Conservation (phyloP, 2,797 vertebrate species). For the Phrynocephalus forsythii region DNA sequence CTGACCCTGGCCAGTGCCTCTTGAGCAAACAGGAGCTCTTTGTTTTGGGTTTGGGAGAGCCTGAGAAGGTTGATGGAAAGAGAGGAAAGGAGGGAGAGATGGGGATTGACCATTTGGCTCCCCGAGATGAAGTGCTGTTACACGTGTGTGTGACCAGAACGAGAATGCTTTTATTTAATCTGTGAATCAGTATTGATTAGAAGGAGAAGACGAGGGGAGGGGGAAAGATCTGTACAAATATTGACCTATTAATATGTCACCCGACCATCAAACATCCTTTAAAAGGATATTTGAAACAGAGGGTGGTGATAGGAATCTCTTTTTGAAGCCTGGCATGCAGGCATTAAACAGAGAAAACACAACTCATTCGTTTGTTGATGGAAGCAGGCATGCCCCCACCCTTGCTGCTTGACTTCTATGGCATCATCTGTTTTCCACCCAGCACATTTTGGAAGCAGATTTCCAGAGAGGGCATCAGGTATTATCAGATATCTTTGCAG, state of each 20-base stretch:
- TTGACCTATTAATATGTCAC: conserved; percentile 41
- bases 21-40: conserved; percentile 70
- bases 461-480: background rate
- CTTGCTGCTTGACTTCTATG: background rate
- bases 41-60: conserved; percentile 57
- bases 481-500: background rate
- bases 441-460: background rate
- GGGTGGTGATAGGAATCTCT: background rate
- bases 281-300: conserved; percentile 25
- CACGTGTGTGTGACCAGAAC: conserved; percentile 57
- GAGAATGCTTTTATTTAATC: conserved; percentile 27
- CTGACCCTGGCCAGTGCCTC: conserved; percentile 69
- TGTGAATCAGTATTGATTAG: conserved; percentile 52
- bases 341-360: background rate
- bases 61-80: conserved; percentile 52
- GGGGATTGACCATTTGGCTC: conserved; percentile 41
- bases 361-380: conserved; percentile 10
- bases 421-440: background rate
- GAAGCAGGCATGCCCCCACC: background rate
- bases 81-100: conserved; percentile 38
- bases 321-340: background rate
- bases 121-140: conserved; percentile 53
- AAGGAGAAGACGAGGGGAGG: conserved; percentile 9
- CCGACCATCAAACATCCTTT: conserved; percentile 42
- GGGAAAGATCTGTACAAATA: background rate